Conservation (phyloP, 2,113 vertebrate species). For the Hiodon tergisus region DNA sequence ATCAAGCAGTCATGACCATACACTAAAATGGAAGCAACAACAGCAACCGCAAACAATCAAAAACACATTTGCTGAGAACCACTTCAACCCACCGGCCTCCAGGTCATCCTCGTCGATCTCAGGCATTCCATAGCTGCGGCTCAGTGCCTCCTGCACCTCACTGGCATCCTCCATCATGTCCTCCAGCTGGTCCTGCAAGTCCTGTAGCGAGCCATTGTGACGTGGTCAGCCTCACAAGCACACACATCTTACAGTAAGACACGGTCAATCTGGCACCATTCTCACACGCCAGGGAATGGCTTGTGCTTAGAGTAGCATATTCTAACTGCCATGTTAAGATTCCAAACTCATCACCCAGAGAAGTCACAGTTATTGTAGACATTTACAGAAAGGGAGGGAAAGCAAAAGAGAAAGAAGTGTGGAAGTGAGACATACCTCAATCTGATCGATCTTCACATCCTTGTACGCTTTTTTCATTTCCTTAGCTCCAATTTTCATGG, state of each 20-base stretch:
- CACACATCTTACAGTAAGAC: no score
- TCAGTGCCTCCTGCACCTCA: constrained; percentile 90
- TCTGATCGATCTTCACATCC: constrained; percentile 90
- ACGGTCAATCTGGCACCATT: no score
- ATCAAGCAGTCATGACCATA: not conserved
- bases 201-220: constrained; percentile 53
- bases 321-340: no score
- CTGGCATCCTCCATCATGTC: constrained; percentile 97
- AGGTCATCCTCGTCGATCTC: constrained; percentile 96
- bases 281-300: no score
- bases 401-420: not conserved
- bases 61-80: not conserved
- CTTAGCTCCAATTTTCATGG: constrained; percentile 93
- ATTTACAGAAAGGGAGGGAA: not conserved
- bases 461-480: constrained; percentile 99
- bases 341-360: not conserved
- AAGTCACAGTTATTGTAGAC: not conserved
- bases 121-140: constrained; percentile 91
- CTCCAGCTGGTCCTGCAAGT: constrained; percentile 93
- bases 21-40: not conserved
- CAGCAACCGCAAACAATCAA: not conserved
- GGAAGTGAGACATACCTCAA: constrained; percentile 74
- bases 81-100: constrained; percentile 65
- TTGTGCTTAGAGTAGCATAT: no score
- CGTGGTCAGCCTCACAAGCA: no score